phyloP scores from a whole-genome alignment of 1,140 invertebrate species.

The Aporrectodea caliginosa region DNA sequence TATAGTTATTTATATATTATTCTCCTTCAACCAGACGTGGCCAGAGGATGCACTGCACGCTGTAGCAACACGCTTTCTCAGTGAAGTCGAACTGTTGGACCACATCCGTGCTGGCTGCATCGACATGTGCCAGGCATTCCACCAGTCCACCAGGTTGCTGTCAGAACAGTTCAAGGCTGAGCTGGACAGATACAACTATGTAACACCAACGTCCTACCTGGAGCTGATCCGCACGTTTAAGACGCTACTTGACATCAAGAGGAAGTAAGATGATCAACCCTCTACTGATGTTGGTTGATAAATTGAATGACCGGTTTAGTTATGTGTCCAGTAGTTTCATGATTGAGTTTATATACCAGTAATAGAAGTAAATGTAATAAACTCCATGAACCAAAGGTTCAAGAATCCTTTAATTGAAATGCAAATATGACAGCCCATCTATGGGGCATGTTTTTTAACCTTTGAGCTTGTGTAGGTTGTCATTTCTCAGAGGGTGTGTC shows the following conservation, averaged over 20 bases:
- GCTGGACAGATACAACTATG: conserved; percentile 59
- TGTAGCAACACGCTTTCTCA: conserved; percentile 77
- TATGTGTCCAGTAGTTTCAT: too few species aligned
- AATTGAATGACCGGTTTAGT: too few species aligned
- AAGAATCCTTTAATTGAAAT: too few species aligned
- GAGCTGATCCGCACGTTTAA: conserved; percentile 56
- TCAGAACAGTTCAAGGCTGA: conserved; percentile 65
- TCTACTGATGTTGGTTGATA: too few species aligned
- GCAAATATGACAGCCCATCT: too few species aligned
- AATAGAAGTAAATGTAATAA: too few species aligned
- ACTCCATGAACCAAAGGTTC: too few species aligned
- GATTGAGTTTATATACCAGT: too few species aligned
- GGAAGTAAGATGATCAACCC: conserved; percentile 63
- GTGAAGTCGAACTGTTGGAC: conserved; percentile 66
- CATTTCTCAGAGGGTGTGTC: too few species aligned
- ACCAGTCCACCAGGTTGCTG: conserved; percentile 68
- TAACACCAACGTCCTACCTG: conserved; percentile 57
- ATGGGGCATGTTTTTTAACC: too few species aligned
- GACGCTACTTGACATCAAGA: conserved; percentile 48
- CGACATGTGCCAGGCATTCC: conserved; percentile 76
- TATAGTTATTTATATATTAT: conserved; percentile 4
- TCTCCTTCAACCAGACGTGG: conserved; percentile 54
- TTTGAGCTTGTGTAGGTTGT: too few species aligned
- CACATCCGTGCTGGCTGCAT: conserved; percentile 62
- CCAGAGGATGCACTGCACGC: conserved; percentile 66